Base-by-base conservation (phyloP, 2,797 vertebrate genomes). In the Gallinago solitaria region DNA sequence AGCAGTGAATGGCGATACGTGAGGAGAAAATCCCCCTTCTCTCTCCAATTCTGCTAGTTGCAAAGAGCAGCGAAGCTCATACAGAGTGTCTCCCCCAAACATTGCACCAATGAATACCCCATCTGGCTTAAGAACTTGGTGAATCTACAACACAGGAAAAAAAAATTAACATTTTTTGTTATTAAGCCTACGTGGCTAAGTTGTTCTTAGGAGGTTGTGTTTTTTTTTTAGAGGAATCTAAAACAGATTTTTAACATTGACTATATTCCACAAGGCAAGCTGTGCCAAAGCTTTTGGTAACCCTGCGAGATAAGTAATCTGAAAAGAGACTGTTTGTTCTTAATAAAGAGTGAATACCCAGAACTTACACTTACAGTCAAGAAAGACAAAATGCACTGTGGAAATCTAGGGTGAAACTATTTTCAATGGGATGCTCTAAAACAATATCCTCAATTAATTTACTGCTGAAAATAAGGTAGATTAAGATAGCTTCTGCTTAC, bases 81-180 rank as follows among this genome's bases (percentile, higher is more conserved):
- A 99, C 20, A 99, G 98, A 0, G 99, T 99, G 79, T 99, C 99
- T 0, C 99, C 99, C 9, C 99, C 99, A 27, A 98, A 97, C 99
- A 99, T 99, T 3, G 99, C 99, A 6, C 99, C 99, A 56, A 99
- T 98, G 95, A 99, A 99, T 12, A 98, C 99, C 3, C 99, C 99
- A 57, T 99, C 98, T 0, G 99, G 98, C 97, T 99, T 99, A 95
- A 99, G 98, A 45, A 99, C 98, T 19, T 97, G 98, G 45, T 98
- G 98, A 95, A 99, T 99, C 99, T 99, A 94, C 65, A 96, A 69
- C 51, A 95, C 48, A 94, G 50, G 20, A 60, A 39, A 61, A 5
- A 20, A 24, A 19, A 6, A 11, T 0, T 1, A n/a, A 11, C 1
- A 4, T 2, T 15, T 16, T 51, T 27, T 87, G 19, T 27, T 53